Conservation (phyloP, 2,888 invertebrate species). For the Cyaniris semiargus region DNA sequence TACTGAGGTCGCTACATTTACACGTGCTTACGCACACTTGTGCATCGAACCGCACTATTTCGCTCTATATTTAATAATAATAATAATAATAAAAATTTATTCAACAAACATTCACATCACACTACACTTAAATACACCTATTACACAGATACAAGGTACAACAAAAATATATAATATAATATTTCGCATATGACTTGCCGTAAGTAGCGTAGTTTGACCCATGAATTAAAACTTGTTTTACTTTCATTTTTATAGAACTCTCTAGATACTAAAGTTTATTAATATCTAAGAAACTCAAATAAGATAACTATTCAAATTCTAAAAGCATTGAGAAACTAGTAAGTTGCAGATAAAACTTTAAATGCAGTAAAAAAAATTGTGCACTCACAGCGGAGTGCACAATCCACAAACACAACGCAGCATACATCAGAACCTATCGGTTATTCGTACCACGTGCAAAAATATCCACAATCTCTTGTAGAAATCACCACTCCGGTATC, state of each 20-base stretch:
- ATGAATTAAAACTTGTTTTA: too few species aligned
- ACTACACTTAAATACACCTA: too few species aligned
- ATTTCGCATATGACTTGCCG: too few species aligned
- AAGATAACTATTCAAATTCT: background rate
- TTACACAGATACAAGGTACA: too few species aligned
- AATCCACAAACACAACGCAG: background rate
- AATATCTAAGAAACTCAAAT: too few species aligned
- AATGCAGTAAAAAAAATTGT: background rate
- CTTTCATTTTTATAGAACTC: too few species aligned
- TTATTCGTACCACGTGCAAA: slow-evolving; percentile 66
- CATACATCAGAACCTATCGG: slow-evolving; percentile 52
- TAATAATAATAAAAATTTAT: too few species aligned
- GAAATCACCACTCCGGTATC: slow-evolving; percentile 45
- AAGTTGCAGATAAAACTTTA: background rate
- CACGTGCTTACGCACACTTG: background rate
- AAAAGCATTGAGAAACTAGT: background rate
- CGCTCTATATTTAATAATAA: too few species aligned
- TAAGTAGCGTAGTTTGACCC: too few species aligned
- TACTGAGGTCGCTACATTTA: background rate
- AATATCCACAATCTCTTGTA: slow-evolving; percentile 64
- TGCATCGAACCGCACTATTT: background rate
- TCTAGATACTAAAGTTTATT: too few species aligned
- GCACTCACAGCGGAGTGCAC: background rate
- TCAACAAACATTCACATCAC: too few species aligned
- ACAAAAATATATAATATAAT: too few species aligned